A percentile compares a stretch with the other conserved stretches of the same genome.
phyloP scores from a whole-genome alignment of 2,113 vertebrate genomes.

The Heterocephalus glaber region DNA sequence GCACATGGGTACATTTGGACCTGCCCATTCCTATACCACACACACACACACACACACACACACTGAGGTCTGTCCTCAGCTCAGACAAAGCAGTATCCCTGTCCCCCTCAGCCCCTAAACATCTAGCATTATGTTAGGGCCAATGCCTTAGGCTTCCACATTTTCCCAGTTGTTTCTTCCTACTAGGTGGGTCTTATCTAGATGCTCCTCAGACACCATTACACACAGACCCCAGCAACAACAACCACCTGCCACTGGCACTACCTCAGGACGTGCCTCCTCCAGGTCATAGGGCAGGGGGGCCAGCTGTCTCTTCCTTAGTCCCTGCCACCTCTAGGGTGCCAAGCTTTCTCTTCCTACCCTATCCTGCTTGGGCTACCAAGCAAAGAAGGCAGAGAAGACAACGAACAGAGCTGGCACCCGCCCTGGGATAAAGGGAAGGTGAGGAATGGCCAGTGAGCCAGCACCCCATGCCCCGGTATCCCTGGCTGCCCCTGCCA shows the following conservation, averaged over 20 bases:
- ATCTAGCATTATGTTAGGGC: background rate
- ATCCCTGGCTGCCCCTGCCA: background rate
- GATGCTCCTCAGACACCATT: background rate
- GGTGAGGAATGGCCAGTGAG: background rate
- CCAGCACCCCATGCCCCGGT: background rate
- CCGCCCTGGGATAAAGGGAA: background rate
- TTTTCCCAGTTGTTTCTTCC: background rate
- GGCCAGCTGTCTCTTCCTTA: background rate
- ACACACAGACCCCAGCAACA: background rate
- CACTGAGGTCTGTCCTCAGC: background rate
- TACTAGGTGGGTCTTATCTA: background rate
- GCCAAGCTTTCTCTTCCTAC: background rate
- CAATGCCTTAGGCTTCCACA: background rate
- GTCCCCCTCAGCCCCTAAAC: background rate
- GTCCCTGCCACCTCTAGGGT: background rate
- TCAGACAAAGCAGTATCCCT: constrained; percentile 74
- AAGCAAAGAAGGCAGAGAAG: background rate
- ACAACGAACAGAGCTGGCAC: background rate
- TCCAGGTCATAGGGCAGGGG: background rate
- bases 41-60: background rate
- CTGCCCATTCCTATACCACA: background rate
- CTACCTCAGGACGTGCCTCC: background rate
- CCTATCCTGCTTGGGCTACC: background rate
- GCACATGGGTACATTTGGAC: background rate
- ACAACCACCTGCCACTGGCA: background rate